phyloP scores from a whole-genome alignment of 1,140 invertebrate species.

The Zaprionus taronus region DNA sequence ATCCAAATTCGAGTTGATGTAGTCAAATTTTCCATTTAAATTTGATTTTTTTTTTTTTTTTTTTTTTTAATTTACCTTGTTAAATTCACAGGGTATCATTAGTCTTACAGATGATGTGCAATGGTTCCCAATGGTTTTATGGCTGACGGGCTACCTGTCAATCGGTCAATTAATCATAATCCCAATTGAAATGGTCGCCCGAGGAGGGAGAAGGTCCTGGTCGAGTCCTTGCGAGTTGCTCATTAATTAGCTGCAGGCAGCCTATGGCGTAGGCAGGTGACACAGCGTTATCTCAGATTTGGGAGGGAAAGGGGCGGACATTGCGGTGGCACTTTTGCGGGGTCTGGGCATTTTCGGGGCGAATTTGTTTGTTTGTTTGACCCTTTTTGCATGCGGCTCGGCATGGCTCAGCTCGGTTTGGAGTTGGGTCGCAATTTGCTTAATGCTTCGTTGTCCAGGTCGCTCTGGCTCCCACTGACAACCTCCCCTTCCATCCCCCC shows the following conservation, averaged over 20 bases:
- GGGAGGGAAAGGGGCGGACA: neutral
- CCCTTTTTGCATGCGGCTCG: constrained; percentile 23
- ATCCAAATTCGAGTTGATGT: neutral
- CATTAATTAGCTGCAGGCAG: constrained; percentile 27
- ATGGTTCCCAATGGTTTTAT: neutral
- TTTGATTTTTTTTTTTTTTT: neutral
- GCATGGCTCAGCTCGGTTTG: neutral
- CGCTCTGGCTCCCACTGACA: neutral
- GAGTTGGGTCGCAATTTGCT: constrained; percentile 27
- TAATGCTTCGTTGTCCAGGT: constrained; percentile 26
- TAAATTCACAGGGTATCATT: neutral
- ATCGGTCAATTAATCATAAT: constrained; percentile 36
- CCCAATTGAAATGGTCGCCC: constrained; percentile 6
- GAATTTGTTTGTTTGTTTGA: constrained; percentile 17
- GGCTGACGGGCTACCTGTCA: constrained; percentile 4
- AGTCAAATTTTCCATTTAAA: neutral
- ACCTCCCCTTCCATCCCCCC: neutral
- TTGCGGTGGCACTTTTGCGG: neutral
- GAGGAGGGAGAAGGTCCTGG: neutral
- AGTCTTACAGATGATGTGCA: neutral
- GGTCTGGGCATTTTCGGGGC: neutral
- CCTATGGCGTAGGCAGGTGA: neutral
- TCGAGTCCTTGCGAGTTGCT: constrained; percentile 7
- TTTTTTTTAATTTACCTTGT: no score
- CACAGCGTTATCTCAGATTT: constrained; percentile 3